phyloP scores from a whole-genome alignment of 2,797 vertebrate genomes.

The Schizopygopsis malacanthus region DNA sequence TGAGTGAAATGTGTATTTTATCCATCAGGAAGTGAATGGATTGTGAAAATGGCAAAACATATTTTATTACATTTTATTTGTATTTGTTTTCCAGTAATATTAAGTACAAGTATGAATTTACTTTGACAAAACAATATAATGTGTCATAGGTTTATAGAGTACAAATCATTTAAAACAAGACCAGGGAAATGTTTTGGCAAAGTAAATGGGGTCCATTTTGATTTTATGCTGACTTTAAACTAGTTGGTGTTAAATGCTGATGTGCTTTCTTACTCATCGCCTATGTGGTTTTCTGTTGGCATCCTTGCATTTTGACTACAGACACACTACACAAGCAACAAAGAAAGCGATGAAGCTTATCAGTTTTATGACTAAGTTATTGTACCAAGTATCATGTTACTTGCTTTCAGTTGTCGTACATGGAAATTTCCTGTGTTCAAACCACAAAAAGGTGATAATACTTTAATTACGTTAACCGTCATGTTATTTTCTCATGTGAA shows the following conservation, averaged over 20 bases:
- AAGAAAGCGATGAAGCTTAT: neutral
- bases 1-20: neutral
- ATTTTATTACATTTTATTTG: neutral
- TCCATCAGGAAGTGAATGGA: neutral
- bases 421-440: constrained; percentile 18
- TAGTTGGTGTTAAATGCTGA: neutral
- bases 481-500: neutral
- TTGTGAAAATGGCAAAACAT: neutral
- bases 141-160: no score
- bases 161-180: neutral
- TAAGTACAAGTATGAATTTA: neutral
- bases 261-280: neutral
- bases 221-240: neutral
- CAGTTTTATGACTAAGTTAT: neutral
- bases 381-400: no score
- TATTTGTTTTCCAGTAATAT: neutral
- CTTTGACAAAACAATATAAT: neutral
- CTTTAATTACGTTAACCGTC: neutral
- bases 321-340: neutral
- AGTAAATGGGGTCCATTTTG: neutral
- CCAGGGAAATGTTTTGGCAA: neutral
- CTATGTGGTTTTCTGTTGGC: neutral
- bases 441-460: neutral
- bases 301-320: constrained; percentile 5
- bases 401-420: neutral